Percentiles rank a stretch among this genome's conserved stretches.
Evolutionary conservation across 2,113 vertebrate species (phyloP).

Genomic region (Tonatia bakeri): DNA sequence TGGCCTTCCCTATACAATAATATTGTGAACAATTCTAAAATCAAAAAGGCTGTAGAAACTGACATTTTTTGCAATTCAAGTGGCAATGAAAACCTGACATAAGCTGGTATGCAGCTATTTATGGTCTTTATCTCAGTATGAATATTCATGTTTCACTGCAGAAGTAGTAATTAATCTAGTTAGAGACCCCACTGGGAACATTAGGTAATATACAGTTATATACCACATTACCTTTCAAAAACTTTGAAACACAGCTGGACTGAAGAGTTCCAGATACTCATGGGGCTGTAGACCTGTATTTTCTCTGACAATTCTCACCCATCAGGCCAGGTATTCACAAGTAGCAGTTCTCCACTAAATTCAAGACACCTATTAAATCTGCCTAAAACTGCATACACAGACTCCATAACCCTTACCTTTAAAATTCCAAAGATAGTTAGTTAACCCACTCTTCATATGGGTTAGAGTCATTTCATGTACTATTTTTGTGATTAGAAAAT

Average conservation of each 20-base stretch:
- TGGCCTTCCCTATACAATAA: not conserved
- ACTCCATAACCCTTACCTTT: not conserved
- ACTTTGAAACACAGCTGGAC: not conserved
- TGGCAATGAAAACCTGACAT: not conserved
- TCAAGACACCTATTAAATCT: not conserved
- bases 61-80: not conserved
- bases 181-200: not conserved
- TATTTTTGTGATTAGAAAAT: not conserved
- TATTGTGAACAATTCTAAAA: not conserved
- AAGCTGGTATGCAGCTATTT: not conserved
- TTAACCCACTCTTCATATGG: not conserved
- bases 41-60: not conserved
- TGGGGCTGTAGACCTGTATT: not conserved
- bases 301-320: not conserved
- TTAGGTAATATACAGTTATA: conserved; percentile 21
- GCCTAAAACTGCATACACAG: not conserved
- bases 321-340: not conserved
- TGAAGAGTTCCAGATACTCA: not conserved
- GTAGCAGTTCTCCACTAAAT: not conserved
- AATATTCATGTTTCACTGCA: conserved; percentile 39
- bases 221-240: not conserved
- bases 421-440: not conserved
- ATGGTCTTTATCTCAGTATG: conserved; percentile 14
- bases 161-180: conserved; percentile 43
- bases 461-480: not conserved